Percentiles rank a stretch among this genome's conserved stretches.
Conservation (phyloP, 1,140 invertebrate species). For the Caenorhabditis brenneri region DNA sequence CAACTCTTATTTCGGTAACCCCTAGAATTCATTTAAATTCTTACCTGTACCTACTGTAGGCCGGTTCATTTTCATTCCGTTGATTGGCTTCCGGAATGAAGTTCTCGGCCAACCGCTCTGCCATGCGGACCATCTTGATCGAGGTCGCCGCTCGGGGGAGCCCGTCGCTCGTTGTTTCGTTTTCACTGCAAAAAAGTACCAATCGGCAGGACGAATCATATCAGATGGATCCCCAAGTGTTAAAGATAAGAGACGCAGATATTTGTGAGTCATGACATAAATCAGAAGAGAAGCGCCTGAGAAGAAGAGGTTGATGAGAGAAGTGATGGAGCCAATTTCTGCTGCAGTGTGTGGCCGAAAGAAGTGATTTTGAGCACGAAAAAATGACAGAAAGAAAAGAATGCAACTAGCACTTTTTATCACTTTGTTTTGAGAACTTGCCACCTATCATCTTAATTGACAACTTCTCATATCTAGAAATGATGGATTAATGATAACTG, state of each 20-base stretch:
- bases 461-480: too few species aligned
- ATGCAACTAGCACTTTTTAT: conserved; percentile 37
- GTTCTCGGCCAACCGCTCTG: conserved; percentile 41
- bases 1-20: background rate
- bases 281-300: conserved; percentile 20
- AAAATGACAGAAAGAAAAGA: conserved; percentile 7
- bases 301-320: conserved; percentile 34
- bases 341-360: conserved; percentile 39
- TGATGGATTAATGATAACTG: too few species aligned
- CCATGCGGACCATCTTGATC: conserved; percentile 49
- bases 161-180: conserved; percentile 37
- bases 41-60: conserved; percentile 11
- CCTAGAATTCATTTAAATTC: background rate
- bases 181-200: conserved; percentile 42
- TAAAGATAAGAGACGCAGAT: conserved; percentile 14
- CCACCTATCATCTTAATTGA: background rate
- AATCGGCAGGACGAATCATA: conserved; percentile 30
- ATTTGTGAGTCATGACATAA: conserved; percentile 21
- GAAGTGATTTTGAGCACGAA: background rate
- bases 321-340: conserved; percentile 39
- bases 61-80: background rate
- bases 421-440: conserved; percentile 25
- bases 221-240: conserved; percentile 8
- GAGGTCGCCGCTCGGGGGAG: conserved; percentile 34
- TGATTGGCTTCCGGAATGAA: conserved; percentile 23